Evolutionary conservation across 2,888 invertebrate species (phyloP), one percentile per base, ranked within the genome.

Genomic region (Pristionchus maxplancki): DNA sequence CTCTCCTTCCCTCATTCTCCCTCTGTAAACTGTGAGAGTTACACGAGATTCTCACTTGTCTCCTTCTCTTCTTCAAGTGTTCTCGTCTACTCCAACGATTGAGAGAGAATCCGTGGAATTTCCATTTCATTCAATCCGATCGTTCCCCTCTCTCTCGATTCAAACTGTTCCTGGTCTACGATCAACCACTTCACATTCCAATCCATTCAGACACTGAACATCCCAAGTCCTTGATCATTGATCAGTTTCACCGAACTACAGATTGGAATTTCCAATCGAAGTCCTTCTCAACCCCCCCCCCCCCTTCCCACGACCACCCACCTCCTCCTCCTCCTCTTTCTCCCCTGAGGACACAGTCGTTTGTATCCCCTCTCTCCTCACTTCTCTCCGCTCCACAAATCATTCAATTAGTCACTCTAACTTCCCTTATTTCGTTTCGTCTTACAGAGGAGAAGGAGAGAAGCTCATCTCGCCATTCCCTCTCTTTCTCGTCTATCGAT

Each of bases 321-420:
- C 82, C 34, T 34, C 53, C 20, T n/a, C n/a, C n/a, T n/a, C 34
- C n/a, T 31, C 17, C 82, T 53, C 24, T 17, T 50, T 53, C 82
- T 83, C 53, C 78, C 78, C 48, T 44, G 78, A 78, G 78, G 78
- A 6, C 44, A 78, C 48, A 44, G 78, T 78, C 78, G 44, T 78
- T 78, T 78, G n/a, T 48, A 48, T 48, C 78, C 28, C 78, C 34
- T 28, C n/a, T 40, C 50, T 11, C 82, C n/a, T 37, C 44, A 13
- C n/a, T 13, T 40, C 78, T 78, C 53, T 53, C 53, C 44, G n/a
- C 28, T 78, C 78, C 78, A 78, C 78, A 78, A 78, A 78, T 78
- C 78, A 78, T 78, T 78, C 44, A 78, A 78, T 78, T 78, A 78
- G 78, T 78, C 78, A 44, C 48, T 78, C 78, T 78, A 78, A 78